Evolutionary conservation across 1,140 invertebrate species (phyloP), one percentile per base, ranked within the genome.

Genomic region (Pogonomyrmex barbatus): DNA sequence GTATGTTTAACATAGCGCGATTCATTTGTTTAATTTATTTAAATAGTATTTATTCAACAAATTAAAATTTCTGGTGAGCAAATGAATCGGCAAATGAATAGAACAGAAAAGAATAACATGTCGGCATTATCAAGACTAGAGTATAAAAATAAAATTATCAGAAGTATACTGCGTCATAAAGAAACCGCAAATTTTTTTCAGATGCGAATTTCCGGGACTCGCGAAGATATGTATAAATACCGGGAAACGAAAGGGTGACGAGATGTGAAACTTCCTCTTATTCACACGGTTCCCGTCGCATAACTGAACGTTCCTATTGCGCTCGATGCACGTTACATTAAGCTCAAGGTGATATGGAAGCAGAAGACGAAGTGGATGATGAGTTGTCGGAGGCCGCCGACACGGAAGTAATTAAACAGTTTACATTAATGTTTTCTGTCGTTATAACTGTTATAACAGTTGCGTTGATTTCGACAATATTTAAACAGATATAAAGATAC

Each of bases 361-460:
- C 94, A 77, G 94, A 93, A 87, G 94, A 94, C 90, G 94, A 95
- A 91, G 88, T 93, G 90, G 94, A 94, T 85, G 94, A 94, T 85
- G 93, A 95, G 87, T 86, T 92, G 88, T 88, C 92, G 86, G 91
- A 89, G 86, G 90, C 90, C 85, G 88, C 90, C 88, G 91, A 91
- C 89, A 91, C 91, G 89, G 90, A 93, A 91, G 93, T 91, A 90
- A 86, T 81, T 65, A 78, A 77, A 85, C 60, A 60, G 56, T 62
- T 73, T 75, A n/a, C 54, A 83, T 60, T 83, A 75, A 60, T 83
- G 42, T 42, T 75, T 83, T 73, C 24, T 47, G 54, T 54, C 39
- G 42, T 83, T 24, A 17, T 60, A 50, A 60, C 12, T 1, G n/a
- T 36, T 24, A 24, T 24, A 24, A 47, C 42, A 14, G 42, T 56